A percentile compares a stretch with the other conserved stretches of the same genome.
Conservation (phyloP, 2,888 invertebrate genomes). For the Gymnosoma rotundatum region DNA sequence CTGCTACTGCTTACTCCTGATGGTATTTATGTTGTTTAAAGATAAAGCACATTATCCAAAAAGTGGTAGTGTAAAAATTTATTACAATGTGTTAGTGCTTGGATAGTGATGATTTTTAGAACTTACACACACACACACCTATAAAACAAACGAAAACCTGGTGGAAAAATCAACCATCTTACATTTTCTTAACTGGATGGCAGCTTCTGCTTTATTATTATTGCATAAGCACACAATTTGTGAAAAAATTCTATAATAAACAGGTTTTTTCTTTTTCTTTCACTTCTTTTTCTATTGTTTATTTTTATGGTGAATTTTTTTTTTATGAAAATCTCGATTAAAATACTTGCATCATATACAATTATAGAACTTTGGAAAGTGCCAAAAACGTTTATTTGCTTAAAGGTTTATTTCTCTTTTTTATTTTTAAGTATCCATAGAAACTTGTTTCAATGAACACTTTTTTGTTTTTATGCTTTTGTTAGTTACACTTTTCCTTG, state of each 20-base stretch:
- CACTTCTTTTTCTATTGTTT: constrained; percentile 22
- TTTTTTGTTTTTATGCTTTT: constrained; percentile 50
- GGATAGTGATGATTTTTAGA: constrained; percentile 3
- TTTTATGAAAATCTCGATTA: constrained; percentile 24
- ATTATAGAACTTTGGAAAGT: constrained; percentile 45
- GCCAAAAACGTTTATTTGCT: constrained; percentile 59
- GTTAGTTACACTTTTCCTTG: constrained; percentile 56
- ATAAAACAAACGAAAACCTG: not conserved
- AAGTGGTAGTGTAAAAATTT: not conserved
- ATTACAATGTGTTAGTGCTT: constrained; percentile 25
- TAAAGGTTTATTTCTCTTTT: constrained; percentile 36
- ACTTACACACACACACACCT: not conserved
- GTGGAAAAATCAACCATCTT: constrained; percentile 20
- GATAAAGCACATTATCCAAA: constrained; percentile 46
- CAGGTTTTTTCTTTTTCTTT: constrained; percentile 33
- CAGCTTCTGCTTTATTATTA: constrained; percentile 36
- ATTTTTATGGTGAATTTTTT: constrained; percentile 2
- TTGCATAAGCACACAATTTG: constrained; percentile 39
- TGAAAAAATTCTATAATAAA: constrained; percentile 33
- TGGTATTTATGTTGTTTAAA: constrained; percentile 7
- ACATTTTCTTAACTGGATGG: constrained; percentile 53
- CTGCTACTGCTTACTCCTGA: constrained; percentile 17
- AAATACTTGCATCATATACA: constrained; percentile 33
- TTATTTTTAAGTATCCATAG: constrained; percentile 44
- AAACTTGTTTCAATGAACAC: constrained; percentile 51